A percentile compares a stretch with the other conserved stretches of the same genome.
Conservation (phyloP, 2,113 vertebrate genomes). For the Menura novaehollandiae region DNA sequence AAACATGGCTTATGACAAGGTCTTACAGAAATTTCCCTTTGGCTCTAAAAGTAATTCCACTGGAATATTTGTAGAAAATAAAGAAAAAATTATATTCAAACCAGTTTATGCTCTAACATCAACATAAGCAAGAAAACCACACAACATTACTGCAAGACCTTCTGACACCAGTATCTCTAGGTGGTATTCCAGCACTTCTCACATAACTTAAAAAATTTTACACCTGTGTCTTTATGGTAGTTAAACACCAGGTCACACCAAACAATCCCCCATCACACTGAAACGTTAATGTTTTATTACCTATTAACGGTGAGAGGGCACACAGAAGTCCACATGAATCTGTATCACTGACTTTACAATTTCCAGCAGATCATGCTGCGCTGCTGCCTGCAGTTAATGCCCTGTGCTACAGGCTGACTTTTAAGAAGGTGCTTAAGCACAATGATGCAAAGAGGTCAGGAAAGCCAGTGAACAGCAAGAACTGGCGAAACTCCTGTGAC, state of each 20-base stretch:
- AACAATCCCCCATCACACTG: neutral
- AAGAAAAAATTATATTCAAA: neutral
- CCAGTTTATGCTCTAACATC: neutral
- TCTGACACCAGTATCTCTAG: constrained; percentile 38
- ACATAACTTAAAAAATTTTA: constrained; percentile 16
- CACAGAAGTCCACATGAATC: neutral
- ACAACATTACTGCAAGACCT: constrained; percentile 18
- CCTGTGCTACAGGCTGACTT: neutral
- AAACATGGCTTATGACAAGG: neutral
- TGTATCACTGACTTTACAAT: neutral
- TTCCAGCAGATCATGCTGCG: neutral
- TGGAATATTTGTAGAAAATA: neutral
- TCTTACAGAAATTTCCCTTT: neutral
- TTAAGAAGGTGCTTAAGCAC: neutral
- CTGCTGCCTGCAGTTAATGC: neutral
- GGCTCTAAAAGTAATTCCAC: neutral
- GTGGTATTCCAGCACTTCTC: constrained; percentile 42
- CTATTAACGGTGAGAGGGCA: neutral
- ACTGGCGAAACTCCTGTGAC: neutral
- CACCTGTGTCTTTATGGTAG: constrained; percentile 36
- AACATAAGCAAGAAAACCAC: constrained; percentile 29
- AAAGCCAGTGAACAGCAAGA: neutral
- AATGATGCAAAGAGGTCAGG: neutral
- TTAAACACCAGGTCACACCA: constrained; percentile 36
- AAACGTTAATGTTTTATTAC: constrained; percentile 42